Percentiles rank a stretch among this genome's conserved stretches.
Evolutionary conservation across 2,113 vertebrate species (phyloP).

Genomic region (Ptyas mucosa): DNA sequence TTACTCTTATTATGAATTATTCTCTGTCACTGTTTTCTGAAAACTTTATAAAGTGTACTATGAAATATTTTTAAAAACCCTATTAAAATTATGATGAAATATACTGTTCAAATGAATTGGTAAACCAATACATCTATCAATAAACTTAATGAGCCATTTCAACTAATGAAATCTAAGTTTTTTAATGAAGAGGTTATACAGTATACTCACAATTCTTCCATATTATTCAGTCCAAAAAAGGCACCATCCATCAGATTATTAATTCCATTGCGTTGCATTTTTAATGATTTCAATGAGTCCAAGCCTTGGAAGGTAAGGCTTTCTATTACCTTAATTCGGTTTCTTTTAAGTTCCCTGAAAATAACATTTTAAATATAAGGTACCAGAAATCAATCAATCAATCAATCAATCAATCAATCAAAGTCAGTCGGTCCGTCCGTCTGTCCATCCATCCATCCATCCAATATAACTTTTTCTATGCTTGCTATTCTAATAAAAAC

Average conservation of each 20-base stretch:
- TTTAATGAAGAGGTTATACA: not conserved
- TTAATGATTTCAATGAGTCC: constrained; percentile 88
- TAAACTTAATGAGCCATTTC: not conserved
- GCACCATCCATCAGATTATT: constrained; percentile 93
- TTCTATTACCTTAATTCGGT: constrained; percentile 91
- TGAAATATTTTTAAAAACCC: not conserved
- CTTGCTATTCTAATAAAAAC: not conserved
- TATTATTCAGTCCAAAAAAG: constrained; percentile 93
- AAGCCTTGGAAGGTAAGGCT: constrained; percentile 95
- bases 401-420: too few relatives aligned
- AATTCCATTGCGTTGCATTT: constrained; percentile 94
- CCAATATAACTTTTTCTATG: not conserved
- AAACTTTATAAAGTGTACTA: not conserved
- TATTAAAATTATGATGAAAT: not conserved
- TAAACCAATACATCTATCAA: not conserved
- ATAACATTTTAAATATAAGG: not conserved
- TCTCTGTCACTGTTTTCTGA: not conserved
- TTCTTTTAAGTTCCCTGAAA: constrained; percentile 91
- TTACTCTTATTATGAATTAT: not conserved
- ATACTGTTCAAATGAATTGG: not conserved
- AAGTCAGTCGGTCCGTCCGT: too few relatives aligned
- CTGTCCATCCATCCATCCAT: too few relatives aligned
- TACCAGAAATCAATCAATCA: too few relatives aligned
- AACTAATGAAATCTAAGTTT: not conserved
- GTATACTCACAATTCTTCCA: constrained; percentile 84